Percentiles rank a stretch among this genome's conserved stretches.
phyloP scores from a whole-genome alignment of 2,797 vertebrate species.

The Bradypodion pumilum region DNA sequence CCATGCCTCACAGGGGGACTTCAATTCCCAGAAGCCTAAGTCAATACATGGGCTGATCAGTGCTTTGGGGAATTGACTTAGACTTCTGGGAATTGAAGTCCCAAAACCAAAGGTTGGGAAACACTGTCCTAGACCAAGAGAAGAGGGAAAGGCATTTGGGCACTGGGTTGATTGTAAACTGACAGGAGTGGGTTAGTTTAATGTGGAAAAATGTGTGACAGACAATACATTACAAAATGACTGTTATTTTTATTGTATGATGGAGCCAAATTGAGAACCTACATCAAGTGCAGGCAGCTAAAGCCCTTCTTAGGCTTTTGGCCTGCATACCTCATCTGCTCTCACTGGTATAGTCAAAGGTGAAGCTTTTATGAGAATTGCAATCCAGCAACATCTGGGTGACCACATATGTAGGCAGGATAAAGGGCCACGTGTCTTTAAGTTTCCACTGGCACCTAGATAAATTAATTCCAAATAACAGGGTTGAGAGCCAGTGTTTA shows the following conservation, averaged over 20 bases:
- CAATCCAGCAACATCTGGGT: too few species aligned
- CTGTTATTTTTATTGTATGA: not conserved
- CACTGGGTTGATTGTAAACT: not conserved
- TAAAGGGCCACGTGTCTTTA: not conserved
- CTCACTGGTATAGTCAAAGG: too few species aligned
- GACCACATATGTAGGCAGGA: not conserved
- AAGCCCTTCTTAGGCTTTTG: too few species aligned
- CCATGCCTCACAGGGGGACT: too few species aligned
- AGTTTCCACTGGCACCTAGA: not conserved
- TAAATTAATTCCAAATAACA: not conserved
- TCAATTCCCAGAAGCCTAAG: too few species aligned
- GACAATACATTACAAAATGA: not conserved
- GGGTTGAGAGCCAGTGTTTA: not conserved
- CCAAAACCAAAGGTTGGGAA: too few species aligned
- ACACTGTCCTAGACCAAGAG: too few species aligned
- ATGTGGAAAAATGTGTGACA: not conserved
- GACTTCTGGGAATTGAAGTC: too few species aligned
- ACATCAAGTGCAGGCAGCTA: not conserved
- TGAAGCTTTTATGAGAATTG: too few species aligned
- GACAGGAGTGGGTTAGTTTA: not conserved
- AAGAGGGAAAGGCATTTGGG: not conserved
- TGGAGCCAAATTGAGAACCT: not conserved
- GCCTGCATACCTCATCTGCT: too few species aligned
- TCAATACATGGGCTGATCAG: too few species aligned
- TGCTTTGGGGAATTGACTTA: too few species aligned